A percentile compares a stretch with the other conserved stretches of the same genome.
Evolutionary conservation across 2,113 vertebrate species (phyloP).

Genomic region (Setophaga petechia): DNA sequence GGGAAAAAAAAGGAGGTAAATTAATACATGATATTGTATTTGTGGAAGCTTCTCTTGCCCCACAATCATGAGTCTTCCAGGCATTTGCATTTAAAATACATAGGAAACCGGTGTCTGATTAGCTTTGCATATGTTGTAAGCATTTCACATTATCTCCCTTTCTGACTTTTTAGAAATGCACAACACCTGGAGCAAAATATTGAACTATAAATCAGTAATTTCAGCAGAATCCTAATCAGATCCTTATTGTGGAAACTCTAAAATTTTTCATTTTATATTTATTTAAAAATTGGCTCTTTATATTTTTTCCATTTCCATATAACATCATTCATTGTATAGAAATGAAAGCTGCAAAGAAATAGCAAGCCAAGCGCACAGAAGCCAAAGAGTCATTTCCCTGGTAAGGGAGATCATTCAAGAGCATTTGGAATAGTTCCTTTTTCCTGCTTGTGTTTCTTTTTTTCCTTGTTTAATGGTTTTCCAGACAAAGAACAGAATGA

Average conservation of each 20-base stretch:
- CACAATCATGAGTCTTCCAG: neutral
- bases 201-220: neutral
- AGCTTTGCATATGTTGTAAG: neutral
- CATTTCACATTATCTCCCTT: neutral
- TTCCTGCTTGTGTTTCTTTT: constrained; percentile 26
- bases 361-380: constrained; percentile 23
- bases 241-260: neutral
- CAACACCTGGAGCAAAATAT: neutral
- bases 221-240: neutral
- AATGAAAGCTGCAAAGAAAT: constrained; percentile 30
- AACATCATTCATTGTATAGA: constrained; percentile 5
- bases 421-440: constrained; percentile 21
- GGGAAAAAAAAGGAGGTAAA: neutral
- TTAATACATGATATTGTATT: neutral
- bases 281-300: neutral
- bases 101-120: neutral
- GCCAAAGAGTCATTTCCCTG: constrained; percentile 34
- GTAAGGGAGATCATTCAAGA: constrained; percentile 15
- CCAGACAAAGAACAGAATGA: constrained; percentile 7
- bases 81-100: neutral
- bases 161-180: neutral
- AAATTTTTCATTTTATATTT: neutral
- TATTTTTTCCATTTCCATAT: neutral
- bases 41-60: neutral
- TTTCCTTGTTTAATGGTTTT: constrained; percentile 35